Base-by-base conservation (phyloP, 2,113 vertebrate species). In the Psittacula cyanocephala region DNA sequence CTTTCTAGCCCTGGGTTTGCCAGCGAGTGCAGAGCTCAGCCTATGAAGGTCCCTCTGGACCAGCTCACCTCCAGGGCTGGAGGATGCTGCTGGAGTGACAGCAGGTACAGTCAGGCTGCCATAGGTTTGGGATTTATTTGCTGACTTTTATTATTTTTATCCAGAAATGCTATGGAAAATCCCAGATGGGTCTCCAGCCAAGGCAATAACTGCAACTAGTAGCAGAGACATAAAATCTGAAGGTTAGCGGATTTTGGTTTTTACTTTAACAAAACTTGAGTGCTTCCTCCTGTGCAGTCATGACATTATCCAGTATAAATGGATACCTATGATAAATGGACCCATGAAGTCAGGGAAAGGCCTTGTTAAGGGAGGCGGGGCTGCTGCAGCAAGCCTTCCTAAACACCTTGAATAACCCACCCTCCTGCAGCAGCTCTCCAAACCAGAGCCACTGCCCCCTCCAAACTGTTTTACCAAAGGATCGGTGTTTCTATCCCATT, bases 361-460 rank as follows among this genome's bases (percentile, higher is more conserved):
- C 11, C 37, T 18, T 29, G 11, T 9, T 63, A 0, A 3, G 27
- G 37, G 68, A 72, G 67, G 65, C 44, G 70, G 47, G 43, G 47
- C 59, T 77, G 52, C 41, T 78, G 69, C 65, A 75, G 49, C 17
- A 29, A 77, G 11, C 27, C 41, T 46, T 59, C 47, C 19, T 8
- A 29, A 55, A 43, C 10, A 4, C 49, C 25, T 11, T 0, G 0
- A 25, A 8, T 8, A 46, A 50, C 43, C 50, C 4, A 1, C 14
- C 22, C 28, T 35, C 47, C 62, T 17, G 64, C 59, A 84, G 91
- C 88, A 64, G 17, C 41, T 35, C 19, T 4, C 47, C 50, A 46
- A 29, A 52, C 67, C 43, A 8, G 59, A 41, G 60, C 55, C 86
- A 17, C 29, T 1, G 0, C 16, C 25, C 9, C 25, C 46, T 13